phyloP scores from a whole-genome alignment of 2,797 vertebrate species.

The Austrolebias charrua region DNA sequence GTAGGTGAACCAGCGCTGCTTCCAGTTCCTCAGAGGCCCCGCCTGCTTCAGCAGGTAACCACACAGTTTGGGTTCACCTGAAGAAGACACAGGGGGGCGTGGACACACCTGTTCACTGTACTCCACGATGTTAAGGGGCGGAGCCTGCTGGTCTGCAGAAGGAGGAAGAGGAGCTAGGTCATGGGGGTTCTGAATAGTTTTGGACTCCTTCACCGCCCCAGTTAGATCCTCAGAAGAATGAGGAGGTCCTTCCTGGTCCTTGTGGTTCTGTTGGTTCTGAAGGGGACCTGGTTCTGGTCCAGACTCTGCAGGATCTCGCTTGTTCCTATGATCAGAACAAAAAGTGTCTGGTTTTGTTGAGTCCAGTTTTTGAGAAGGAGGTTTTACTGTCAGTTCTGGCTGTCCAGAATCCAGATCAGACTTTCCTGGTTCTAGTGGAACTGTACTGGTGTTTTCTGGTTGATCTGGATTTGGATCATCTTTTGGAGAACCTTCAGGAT shows the following conservation, averaged over 20 bases:
- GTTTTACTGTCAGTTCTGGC: not conserved
- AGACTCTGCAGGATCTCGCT: not conserved
- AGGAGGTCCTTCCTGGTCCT: slow-evolving; percentile 2
- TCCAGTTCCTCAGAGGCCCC: slow-evolving; percentile 89
- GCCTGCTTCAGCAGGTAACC: slow-evolving; percentile 91
- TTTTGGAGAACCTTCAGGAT: not conserved
- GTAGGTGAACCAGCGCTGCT: slow-evolving; percentile 91
- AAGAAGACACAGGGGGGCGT: not conserved
- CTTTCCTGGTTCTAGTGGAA: not conserved
- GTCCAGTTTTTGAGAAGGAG: not conserved
- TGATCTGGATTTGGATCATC: not conserved
- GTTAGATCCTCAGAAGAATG: too few relatives aligned
- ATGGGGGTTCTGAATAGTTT: not conserved
- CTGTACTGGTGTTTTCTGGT: not conserved
- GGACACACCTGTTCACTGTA: slow-evolving; percentile 20
- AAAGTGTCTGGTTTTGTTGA: not conserved
- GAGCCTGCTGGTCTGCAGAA: slow-evolving; percentile 10
- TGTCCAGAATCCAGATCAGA: not conserved
- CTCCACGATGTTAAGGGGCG: slow-evolving; percentile 20
- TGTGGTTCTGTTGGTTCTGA: slow-evolving; percentile 4
- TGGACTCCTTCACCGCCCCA: not conserved
- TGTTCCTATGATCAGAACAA: slow-evolving; percentile 1
- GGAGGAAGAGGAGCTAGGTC: not conserved
- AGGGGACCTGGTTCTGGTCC: not conserved
- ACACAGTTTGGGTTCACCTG: slow-evolving; percentile 79